Conservation (phyloP, 1,140 invertebrate genomes). For the Theocolax elegans region DNA sequence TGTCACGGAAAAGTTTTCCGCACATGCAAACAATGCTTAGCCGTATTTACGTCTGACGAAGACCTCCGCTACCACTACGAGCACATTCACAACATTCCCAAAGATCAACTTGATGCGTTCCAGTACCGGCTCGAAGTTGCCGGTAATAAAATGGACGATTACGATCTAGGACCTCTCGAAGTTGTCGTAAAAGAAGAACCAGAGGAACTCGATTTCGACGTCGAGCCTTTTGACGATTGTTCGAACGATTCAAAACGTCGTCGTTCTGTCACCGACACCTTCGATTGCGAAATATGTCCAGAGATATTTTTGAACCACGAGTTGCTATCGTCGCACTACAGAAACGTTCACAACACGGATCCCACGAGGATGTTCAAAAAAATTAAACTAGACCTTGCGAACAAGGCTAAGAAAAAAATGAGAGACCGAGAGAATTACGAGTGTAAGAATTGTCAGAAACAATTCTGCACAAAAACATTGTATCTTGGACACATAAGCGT, state of each 20-base stretch:
- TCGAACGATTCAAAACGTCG: conserved; percentile 52
- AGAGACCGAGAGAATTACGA: conserved; percentile 57
- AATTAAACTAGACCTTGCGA: conserved; percentile 46
- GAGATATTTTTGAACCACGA: conserved; percentile 62
- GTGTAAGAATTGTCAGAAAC: conserved; percentile 61
- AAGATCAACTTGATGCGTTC: conserved; percentile 61
- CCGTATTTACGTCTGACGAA: conserved; percentile 69
- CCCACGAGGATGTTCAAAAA: conserved; percentile 58
- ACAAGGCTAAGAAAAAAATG: conserved; percentile 43
- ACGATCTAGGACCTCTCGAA: conserved; percentile 44
- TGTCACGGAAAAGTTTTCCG: conserved; percentile 71
- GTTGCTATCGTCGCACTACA: conserved; percentile 59
- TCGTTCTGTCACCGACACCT: conserved; percentile 54
- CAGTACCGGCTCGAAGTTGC: conserved; percentile 57
- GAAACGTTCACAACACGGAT: conserved; percentile 61
- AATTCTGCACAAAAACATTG: conserved; percentile 61
- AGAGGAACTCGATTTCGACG: conserved; percentile 60
- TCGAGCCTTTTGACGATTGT: conserved; percentile 49
- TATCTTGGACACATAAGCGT: conserved; percentile 61
- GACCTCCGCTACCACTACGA: conserved; percentile 68
- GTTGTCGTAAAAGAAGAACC: conserved; percentile 61
- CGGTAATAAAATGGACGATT: conserved; percentile 28
- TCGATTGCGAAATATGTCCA: conserved; percentile 64
- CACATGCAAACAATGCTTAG: conserved; percentile 72
- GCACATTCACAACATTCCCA: conserved; percentile 60